Percentiles rank a stretch among this genome's conserved stretches.
Conservation (phyloP, 2,797 vertebrate genomes). For the Coccyzus lansbergi region DNA sequence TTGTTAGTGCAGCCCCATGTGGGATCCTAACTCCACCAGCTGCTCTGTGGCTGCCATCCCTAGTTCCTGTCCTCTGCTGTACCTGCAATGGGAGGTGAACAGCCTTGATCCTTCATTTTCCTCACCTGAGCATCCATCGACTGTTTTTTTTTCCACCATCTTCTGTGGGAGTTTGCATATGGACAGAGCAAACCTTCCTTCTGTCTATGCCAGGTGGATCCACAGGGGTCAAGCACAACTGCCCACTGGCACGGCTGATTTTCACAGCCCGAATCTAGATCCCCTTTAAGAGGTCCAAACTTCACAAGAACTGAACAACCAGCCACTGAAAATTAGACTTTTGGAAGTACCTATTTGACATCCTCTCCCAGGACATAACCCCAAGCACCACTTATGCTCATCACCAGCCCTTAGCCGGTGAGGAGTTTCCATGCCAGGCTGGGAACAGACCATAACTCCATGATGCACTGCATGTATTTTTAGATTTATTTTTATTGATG, state of each 20-base stretch:
- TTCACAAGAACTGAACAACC: background rate
- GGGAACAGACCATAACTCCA: background rate
- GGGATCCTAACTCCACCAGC: background rate
- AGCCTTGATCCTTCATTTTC: background rate
- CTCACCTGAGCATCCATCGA: background rate
- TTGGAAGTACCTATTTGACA: background rate
- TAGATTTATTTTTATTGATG: conserved; percentile 59
- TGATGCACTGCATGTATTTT: conserved; percentile 26
- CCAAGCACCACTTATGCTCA: background rate
- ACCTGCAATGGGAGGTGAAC: background rate
- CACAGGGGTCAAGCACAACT: fast-evolving
- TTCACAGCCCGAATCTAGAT: background rate
- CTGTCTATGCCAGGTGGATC: background rate
- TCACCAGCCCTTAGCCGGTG: background rate
- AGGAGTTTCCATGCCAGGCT: background rate
- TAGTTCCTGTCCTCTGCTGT: background rate
- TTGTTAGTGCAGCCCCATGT: fast-evolving
- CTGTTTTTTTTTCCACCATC: background rate
- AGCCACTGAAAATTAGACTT: background rate
- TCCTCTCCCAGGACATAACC: background rate
- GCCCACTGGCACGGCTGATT: background rate
- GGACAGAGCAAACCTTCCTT: background rate
- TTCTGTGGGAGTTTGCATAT: background rate
- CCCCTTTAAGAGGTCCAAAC: background rate
- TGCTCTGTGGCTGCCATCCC: background rate